phyloP scores from a whole-genome alignment of 2,888 invertebrate species.

The Pristionchus japonicus region DNA sequence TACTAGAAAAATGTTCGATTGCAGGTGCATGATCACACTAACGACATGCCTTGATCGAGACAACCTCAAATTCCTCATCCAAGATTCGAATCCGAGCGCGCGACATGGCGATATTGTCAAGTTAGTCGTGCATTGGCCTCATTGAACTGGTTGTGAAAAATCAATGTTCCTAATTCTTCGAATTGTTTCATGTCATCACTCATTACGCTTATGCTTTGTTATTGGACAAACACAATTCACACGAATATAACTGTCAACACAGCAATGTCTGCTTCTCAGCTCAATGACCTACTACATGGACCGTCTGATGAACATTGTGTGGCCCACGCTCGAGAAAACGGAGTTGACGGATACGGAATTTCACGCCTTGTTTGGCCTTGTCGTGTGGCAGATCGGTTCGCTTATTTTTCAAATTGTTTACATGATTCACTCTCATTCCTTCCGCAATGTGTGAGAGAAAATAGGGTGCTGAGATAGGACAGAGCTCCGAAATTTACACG shows the following conservation, averaged over 20 bases:
- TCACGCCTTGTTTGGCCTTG: not conserved
- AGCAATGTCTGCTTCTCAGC: not conserved
- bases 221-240: too few relatives aligned
- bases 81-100: not conserved
- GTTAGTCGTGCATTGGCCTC: not conserved
- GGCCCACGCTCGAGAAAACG: slow-evolving; percentile 1
- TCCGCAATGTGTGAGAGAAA: too few relatives aligned
- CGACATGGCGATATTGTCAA: not conserved
- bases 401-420: too few relatives aligned
- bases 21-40: not conserved
- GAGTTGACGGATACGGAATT: slow-evolving; percentile 12
- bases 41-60: not conserved
- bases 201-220: too few relatives aligned
- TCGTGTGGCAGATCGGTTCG: not conserved
- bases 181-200: too few relatives aligned
- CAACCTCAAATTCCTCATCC: slow-evolving; percentile 14
- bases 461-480: not conserved
- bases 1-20: not conserved
- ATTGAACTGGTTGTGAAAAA: too few relatives aligned
- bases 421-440: too few relatives aligned
- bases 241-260: too few relatives aligned
- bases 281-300: slow-evolving; percentile 4
- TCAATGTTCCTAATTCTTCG: too few relatives aligned
- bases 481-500: too few relatives aligned
- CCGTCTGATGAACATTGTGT: not conserved